phyloP scores from a whole-genome alignment of 2,888 invertebrate genomes.

The Platerodrilus igneus region DNA sequence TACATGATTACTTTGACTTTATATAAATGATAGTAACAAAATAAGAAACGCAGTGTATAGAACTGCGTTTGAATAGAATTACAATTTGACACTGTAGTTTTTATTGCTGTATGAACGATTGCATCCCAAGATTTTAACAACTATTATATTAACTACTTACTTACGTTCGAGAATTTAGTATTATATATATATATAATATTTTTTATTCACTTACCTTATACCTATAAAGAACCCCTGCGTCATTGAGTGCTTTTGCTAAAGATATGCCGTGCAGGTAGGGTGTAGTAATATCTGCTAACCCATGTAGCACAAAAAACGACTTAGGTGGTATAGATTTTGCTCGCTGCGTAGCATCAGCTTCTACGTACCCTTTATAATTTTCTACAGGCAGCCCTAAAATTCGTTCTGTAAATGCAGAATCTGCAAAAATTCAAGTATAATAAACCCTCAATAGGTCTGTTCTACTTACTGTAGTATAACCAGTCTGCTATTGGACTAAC shows the following conservation, averaged over 20 bases:
- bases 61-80: too few species aligned
- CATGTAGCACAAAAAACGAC: conserved; percentile 86
- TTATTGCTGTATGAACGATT: too few species aligned
- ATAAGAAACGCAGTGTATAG: too few species aligned
- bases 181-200: too few species aligned
- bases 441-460: neutral
- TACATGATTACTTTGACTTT: too few species aligned
- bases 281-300: conserved; percentile 86
- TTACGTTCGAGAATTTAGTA: too few species aligned
- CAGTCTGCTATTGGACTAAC: conserved; percentile 95
- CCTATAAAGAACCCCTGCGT: conserved; percentile 83
- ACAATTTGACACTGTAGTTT: too few species aligned
- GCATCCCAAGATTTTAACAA: too few species aligned
- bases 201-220: conserved; percentile 85
- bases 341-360: conserved; percentile 84
- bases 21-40: too few species aligned
- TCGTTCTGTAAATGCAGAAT: conserved; percentile 93
- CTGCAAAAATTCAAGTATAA: conserved; percentile 50
- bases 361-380: conserved; percentile 86
- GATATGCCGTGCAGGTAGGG: conserved; percentile 92
- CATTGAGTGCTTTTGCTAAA: conserved; percentile 81
- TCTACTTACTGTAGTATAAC: conserved; percentile 84
- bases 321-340: conserved; percentile 84
- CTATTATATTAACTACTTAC: too few species aligned
- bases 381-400: conserved; percentile 84